Conservation (phyloP, 2,797 vertebrate species). For the Molossus alvarezi region DNA sequence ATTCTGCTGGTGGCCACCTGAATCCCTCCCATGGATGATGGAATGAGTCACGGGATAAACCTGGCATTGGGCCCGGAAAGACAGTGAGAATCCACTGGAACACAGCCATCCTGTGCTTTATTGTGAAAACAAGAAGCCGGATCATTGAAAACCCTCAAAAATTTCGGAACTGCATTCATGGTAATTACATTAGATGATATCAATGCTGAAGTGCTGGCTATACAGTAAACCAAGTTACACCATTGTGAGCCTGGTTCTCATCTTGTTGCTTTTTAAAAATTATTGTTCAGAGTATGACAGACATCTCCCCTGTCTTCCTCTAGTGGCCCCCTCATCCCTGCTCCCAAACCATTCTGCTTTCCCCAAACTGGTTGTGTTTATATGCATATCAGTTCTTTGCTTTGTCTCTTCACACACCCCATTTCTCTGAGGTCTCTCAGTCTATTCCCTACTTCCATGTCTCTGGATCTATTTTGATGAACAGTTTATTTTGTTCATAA, state of each 20-base stretch:
- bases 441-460: too few relatives aligned
- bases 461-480: too few relatives aligned
- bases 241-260: background rate
- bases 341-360: rapidly evolving
- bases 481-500: too few relatives aligned
- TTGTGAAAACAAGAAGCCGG: background rate
- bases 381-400: too few relatives aligned
- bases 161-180: background rate
- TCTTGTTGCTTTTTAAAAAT: too few relatives aligned
- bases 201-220: background rate
- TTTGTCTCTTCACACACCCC: too few relatives aligned
- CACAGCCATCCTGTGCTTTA: rapidly evolving
- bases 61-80: background rate
- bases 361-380: too few relatives aligned
- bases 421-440: too few relatives aligned
- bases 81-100: background rate
- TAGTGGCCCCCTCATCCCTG: too few relatives aligned
- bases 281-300: too few relatives aligned
- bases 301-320: too few relatives aligned
- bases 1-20: background rate
- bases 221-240: background rate
- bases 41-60: background rate
- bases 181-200: background rate
- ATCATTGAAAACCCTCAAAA: background rate
- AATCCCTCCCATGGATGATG: background rate